A percentile compares a stretch with the other conserved stretches of the same genome.
These are phyloP conservation scores for Spizella passerina DNA, from an alignment of 2,797 vertebrate species.

Conservation along the genomic window DNA sequence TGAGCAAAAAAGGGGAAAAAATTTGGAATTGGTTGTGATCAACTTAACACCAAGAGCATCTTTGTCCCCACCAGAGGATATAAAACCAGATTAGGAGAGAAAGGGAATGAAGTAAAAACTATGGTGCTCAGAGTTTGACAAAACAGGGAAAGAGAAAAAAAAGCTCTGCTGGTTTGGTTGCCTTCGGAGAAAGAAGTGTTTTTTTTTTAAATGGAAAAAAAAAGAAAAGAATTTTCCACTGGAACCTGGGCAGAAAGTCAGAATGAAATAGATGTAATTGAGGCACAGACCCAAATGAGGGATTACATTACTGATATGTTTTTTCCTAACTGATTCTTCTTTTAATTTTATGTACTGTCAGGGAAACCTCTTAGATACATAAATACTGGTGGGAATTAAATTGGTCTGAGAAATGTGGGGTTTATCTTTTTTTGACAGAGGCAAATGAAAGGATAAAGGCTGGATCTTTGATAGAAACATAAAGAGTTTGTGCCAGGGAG, in stretches of 20 bases:
- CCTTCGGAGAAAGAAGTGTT: constrained; percentile 30
- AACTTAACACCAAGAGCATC: neutral
- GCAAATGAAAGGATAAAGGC: neutral
- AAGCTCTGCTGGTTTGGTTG: neutral
- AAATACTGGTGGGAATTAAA: constrained; percentile 27
- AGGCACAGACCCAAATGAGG: constrained; percentile 55
- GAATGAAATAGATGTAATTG: constrained; percentile 63
- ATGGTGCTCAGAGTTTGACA: neutral
- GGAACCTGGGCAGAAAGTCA: constrained; percentile 68
- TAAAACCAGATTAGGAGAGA: neutral
- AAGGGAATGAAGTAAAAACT: neutral
- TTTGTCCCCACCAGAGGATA: too few relatives aligned
- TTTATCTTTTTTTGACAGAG: neutral
- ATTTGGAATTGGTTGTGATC: neutral
- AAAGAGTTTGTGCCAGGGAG: neutral
- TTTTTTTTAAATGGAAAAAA: constrained; percentile 1
- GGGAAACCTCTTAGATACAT: constrained; percentile 46
- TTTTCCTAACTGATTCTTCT: constrained; percentile 1
- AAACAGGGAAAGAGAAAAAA: neutral
- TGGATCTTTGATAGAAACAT: neutral
- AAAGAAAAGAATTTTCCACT: constrained; percentile 66
- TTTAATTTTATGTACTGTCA: constrained; percentile 58
- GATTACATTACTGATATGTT: constrained; percentile 45
- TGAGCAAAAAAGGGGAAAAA: neutral
- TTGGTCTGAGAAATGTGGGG: neutral